phyloP scores from a whole-genome alignment of 2,797 vertebrate species.

The Valencia hispanica region DNA sequence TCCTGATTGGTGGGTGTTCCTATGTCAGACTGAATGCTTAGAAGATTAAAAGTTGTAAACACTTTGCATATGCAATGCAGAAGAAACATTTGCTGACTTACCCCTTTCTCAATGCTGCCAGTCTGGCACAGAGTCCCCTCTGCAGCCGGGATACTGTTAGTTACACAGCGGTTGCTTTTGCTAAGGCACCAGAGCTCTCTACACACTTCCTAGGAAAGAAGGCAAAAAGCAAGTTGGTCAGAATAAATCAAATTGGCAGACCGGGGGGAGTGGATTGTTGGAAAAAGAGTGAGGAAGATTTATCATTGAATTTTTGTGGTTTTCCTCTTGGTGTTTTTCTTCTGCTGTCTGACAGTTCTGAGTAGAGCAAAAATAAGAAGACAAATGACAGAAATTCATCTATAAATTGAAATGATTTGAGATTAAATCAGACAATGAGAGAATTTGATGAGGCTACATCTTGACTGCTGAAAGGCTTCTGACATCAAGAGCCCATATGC shows the following conservation, averaged over 20 bases:
- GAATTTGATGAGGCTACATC: conserved; percentile 41
- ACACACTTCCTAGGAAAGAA: conserved; percentile 99
- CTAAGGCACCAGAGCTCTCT: conserved; percentile 99
- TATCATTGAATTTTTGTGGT: conserved; percentile 43
- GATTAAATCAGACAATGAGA: conserved; percentile 45
- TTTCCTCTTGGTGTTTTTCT: conserved; percentile 37
- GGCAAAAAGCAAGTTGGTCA: conserved; percentile 96
- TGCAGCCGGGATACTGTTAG: conserved; percentile 96
- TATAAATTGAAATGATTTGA: conserved; percentile 47
- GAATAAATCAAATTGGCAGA: conserved; percentile 78
- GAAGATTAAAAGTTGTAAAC: too few relatives aligned
- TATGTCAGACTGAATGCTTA: too few relatives aligned
- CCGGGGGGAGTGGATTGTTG: conserved; percentile 8
- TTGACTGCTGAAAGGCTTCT: conserved; percentile 28
- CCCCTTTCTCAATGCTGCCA: conserved; percentile 96
- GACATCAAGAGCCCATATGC: conserved; percentile 52
- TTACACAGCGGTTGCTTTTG: conserved; percentile 99
- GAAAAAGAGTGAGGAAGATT: conserved; percentile 30
- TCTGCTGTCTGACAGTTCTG: conserved; percentile 23
- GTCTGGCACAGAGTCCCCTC: conserved; percentile 97
- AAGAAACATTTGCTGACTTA: conserved; percentile 76
- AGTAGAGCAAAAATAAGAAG: conserved; percentile 19
- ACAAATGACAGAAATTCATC: conserved; percentile 33
- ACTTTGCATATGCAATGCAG: background rate
- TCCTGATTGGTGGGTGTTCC: too few relatives aligned